Conservation (phyloP, 2,113 vertebrate genomes). For the Melanocharis versteri region DNA sequence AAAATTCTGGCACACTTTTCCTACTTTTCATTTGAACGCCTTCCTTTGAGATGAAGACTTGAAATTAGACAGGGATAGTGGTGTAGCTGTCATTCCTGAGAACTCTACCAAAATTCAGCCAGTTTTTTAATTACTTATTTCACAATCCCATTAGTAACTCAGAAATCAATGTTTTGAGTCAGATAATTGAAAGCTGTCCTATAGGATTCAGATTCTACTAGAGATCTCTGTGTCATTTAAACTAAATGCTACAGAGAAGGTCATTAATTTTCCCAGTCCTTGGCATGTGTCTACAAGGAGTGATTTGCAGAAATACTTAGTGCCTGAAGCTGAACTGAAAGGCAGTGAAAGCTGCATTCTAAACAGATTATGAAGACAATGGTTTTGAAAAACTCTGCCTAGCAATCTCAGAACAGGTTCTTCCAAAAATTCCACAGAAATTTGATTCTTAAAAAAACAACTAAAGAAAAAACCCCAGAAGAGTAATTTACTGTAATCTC, state of each 20-base stretch:
- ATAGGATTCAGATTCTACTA: neutral
- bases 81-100: neutral
- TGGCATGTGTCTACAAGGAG: neutral
- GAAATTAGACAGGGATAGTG: neutral
- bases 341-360: neutral
- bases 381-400: neutral
- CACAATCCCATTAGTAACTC: neutral
- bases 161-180: neutral
- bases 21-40: neutral
- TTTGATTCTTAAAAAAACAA: neutral
- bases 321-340: neutral
- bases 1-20: neutral
- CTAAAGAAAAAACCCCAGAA: neutral
- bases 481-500: neutral
- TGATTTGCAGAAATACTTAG: conserved; percentile 33
- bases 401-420: conserved; percentile 33
- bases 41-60: neutral
- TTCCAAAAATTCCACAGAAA: neutral
- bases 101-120: neutral
- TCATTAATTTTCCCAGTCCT: conserved; percentile 14
- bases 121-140: neutral
- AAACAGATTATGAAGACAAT: conserved; percentile 11
- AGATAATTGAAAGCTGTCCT: neutral
- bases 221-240: neutral
- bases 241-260: neutral